phyloP scores from a whole-genome alignment of 2,797 vertebrate species.

The Enteromius trimaculatus region DNA sequence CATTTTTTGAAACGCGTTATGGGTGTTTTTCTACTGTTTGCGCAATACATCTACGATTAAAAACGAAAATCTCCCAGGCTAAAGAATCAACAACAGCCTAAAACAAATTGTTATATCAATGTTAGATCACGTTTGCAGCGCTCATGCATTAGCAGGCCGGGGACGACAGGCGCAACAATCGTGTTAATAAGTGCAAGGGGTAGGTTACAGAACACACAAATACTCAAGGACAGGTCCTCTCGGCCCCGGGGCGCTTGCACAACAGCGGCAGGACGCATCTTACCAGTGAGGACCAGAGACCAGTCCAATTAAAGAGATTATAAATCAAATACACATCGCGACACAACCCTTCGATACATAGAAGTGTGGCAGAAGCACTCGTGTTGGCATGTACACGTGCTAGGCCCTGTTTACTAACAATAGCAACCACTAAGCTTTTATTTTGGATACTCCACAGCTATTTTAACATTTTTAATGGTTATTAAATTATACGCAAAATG shows the following conservation, averaged over 20 bases:
- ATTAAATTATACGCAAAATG: conserved; percentile 2
- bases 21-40: neutral
- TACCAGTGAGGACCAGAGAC: conserved; percentile 63
- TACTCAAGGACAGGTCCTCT: conserved; percentile 78
- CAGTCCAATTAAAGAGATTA: conserved; percentile 35
- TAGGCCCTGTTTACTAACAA: conserved; percentile 14
- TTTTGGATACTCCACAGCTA: neutral
- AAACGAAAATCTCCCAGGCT: neutral
- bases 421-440: neutral
- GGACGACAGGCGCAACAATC: conserved; percentile 83
- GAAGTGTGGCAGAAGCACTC: neutral
- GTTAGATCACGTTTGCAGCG: conserved; percentile 54
- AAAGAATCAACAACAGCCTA: neutral
- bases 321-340: conserved; percentile 20
- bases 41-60: neutral
- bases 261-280: conserved; percentile 63
- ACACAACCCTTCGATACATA: conserved; percentile 13
- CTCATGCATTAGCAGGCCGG: conserved; percentile 74
- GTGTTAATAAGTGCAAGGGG: conserved; percentile 84
- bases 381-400: neutral
- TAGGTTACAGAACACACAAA: conserved; percentile 76
- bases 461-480: neutral
- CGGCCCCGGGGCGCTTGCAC: conserved; percentile 77
- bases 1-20: neutral
- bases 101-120: neutral